Conservation (phyloP, 1,140 invertebrate species). For the Bombus confusus region DNA sequence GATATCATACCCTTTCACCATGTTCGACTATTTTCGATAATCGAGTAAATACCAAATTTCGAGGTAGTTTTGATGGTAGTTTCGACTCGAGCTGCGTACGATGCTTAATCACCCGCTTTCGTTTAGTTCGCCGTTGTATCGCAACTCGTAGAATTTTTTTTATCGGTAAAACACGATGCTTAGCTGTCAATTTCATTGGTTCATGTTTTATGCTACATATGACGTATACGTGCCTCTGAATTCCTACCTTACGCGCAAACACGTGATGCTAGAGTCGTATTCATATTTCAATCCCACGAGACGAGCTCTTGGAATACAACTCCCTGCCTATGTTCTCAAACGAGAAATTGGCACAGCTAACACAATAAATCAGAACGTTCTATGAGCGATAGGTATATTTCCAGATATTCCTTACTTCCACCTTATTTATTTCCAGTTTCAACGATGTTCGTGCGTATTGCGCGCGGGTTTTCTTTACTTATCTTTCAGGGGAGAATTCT, state of each 20-base stretch:
- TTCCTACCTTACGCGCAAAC: slow-evolving; percentile 26
- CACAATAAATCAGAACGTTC: slow-evolving; percentile 57
- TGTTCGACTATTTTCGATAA: background rate
- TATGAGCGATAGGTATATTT: background rate
- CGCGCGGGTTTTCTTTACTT: background rate
- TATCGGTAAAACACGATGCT: background rate
- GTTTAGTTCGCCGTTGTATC: background rate
- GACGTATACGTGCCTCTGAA: background rate
- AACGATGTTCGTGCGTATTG: background rate
- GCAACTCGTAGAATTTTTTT: background rate
- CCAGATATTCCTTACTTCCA: background rate
- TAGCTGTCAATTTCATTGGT: background rate
- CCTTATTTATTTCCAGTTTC: background rate
- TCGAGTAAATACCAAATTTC: background rate
- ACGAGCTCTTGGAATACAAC: slow-evolving; percentile 43
- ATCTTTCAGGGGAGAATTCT: background rate
- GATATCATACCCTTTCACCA: background rate
- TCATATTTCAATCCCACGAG: slow-evolving; percentile 51
- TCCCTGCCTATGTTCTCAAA: slow-evolving; percentile 35
- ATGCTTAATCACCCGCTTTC: background rate
- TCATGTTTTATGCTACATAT: background rate
- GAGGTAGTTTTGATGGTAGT: background rate
- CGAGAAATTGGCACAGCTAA: slow-evolving; percentile 45
- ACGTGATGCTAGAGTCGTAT: slow-evolving; percentile 37
- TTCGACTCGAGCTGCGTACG: background rate